Conservation (phyloP, 2,888 invertebrate species). For the Coelogynopora nodosa region DNA sequence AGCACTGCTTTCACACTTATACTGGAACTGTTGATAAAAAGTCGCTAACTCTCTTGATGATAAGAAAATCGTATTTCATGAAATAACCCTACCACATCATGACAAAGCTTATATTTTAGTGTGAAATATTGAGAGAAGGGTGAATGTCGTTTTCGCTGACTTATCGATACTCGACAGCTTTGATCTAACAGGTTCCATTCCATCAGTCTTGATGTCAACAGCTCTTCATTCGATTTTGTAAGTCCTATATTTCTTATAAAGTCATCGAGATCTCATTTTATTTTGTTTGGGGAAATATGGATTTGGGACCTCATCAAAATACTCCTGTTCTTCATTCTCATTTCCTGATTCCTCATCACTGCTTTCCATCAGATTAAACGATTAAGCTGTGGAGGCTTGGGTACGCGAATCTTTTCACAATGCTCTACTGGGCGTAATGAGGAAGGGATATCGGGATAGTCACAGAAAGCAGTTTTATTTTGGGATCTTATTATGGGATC, state of each 20-base stretch:
- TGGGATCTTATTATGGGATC: background rate
- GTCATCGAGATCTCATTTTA: background rate
- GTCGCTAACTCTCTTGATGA: background rate
- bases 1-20: too few species aligned
- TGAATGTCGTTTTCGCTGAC: background rate
- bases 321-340: background rate
- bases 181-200: background rate
- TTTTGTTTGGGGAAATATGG: background rate
- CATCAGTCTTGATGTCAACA: background rate
- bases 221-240: background rate
- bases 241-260: background rate
- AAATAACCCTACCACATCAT: background rate
- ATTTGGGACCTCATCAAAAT: background rate
- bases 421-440: background rate
- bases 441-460: background rate
- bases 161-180: background rate
- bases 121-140: background rate
- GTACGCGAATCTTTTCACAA: background rate
- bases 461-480: background rate
- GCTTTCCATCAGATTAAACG: background rate
- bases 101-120: background rate
- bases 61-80: background rate
- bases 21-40: background rate
- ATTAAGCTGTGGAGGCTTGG: background rate
- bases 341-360: background rate